These are phyloP conservation scores for Corythornis vintsioides DNA, from an alignment of 2,113 vertebrate genomes.

Conservation along the genomic window DNA sequence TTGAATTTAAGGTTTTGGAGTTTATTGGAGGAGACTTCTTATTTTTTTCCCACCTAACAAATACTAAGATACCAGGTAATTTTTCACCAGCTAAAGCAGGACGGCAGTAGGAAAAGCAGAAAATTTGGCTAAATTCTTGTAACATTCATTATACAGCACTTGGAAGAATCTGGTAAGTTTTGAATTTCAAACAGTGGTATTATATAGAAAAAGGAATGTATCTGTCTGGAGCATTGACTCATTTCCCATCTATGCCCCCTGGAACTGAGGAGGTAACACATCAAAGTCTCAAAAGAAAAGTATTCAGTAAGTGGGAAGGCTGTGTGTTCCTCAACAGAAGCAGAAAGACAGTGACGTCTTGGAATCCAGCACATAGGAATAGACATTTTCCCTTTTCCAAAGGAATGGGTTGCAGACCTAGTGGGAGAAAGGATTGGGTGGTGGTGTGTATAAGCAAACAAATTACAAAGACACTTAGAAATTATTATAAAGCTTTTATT, in stretches of 20 bases:
- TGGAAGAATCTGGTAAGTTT: background rate
- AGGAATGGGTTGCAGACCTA: background rate
- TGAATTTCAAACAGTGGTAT: background rate
- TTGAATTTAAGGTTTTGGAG: background rate
- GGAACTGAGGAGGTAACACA: conserved; percentile 1
- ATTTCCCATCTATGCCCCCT: background rate
- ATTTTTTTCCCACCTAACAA: background rate
- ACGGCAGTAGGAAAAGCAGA: background rate
- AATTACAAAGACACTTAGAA: background rate
- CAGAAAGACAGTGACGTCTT: background rate
- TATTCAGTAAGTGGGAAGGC: conserved; percentile 12
- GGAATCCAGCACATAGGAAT: background rate
- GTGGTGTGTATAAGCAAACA: background rate
- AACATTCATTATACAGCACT: background rate
- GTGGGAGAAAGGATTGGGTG: background rate
- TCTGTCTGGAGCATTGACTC: conserved; percentile 32
- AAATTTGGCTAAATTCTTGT: background rate
- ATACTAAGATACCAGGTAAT: background rate
- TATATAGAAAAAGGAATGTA: background rate
- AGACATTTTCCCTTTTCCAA: background rate
- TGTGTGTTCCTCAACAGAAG: background rate
- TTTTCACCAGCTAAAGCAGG: background rate
- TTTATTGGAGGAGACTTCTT: background rate
- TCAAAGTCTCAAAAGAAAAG: conserved; percentile 29
- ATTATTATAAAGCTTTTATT: background rate